Evolutionary conservation across 1,140 invertebrate species (phyloP).

Genomic region (Dufourea novaeangliae): DNA sequence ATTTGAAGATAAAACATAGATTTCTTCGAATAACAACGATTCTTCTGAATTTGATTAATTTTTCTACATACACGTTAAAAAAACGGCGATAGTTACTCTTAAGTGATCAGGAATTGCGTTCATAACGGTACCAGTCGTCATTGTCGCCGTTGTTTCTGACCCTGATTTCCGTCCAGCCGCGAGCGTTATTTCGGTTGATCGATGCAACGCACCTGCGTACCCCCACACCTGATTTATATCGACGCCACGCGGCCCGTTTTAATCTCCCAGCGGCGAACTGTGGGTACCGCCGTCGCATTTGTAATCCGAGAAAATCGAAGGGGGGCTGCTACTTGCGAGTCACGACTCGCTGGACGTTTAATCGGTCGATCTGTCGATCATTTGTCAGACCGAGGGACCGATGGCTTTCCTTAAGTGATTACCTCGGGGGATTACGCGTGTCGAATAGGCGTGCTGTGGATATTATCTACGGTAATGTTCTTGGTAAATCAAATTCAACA

Average conservation of each 20-base stretch:
- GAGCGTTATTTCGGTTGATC: conserved; percentile 63
- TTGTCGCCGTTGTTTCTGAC: conserved; percentile 1
- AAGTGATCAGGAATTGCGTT: no score
- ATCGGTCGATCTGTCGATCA: background rate
- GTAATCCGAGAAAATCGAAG: conserved; percentile 55
- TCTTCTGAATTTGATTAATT: no score
- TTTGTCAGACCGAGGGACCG: background rate
- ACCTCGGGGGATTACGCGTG: no score
- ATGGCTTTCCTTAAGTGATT: conserved; percentile 4
- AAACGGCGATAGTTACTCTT: no score
- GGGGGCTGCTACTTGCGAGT: conserved; percentile 4
- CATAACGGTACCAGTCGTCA: no score
- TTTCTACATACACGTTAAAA: no score
- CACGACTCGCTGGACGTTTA: background rate
- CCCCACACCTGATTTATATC: conserved; percentile 59
- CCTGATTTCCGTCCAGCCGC: conserved; percentile 1
- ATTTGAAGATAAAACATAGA: no score
- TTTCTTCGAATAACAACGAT: no score
- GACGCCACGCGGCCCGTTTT: conserved; percentile 48
- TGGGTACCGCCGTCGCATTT: conserved; percentile 46
- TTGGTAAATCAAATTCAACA: no score
- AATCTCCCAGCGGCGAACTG: conserved; percentile 54
- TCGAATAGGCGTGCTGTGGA: no score
- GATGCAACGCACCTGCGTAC: conserved; percentile 64
- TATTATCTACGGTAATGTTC: no score